These are phyloP conservation scores for Athalia rosae DNA, from an alignment of 2,888 invertebrate genomes.

Conservation along the genomic window DNA sequence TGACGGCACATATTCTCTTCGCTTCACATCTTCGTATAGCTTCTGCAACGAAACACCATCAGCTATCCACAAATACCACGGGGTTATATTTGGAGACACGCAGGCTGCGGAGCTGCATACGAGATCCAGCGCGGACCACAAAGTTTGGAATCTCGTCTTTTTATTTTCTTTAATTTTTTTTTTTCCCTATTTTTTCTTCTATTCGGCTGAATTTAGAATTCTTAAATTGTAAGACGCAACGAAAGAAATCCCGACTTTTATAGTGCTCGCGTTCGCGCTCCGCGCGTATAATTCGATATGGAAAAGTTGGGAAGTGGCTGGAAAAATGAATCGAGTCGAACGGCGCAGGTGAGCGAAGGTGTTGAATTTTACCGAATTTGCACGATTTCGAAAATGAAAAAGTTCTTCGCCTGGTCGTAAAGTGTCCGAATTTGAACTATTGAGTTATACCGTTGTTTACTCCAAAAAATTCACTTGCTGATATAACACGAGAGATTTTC, in stretches of 20 bases:
- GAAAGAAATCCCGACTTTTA: not conserved
- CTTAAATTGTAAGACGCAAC: conserved; percentile 43
- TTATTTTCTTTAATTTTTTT: conserved; percentile 38
- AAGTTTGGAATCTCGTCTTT: conserved; percentile 41
- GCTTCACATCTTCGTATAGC: not conserved
- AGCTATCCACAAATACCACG: conserved; percentile 45
- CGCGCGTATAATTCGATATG: not conserved
- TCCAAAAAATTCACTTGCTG: too few relatives aligned
- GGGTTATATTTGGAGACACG: conserved; percentile 46
- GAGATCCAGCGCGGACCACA: conserved; percentile 7
- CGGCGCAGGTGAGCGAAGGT: too few relatives aligned
- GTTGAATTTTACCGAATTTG: too few relatives aligned
- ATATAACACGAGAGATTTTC: too few relatives aligned
- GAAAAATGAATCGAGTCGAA: too few relatives aligned
- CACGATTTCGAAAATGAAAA: too few relatives aligned
- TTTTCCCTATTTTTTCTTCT: conserved; percentile 9
- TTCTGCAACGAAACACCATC: conserved; percentile 37
- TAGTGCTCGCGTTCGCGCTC: conserved; percentile 6
- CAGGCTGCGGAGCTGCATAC: conserved; percentile 21
- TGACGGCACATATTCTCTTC: conserved; percentile 3
- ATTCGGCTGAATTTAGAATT: conserved; percentile 45
- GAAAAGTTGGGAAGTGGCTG: conserved; percentile 17
- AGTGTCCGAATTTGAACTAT: not conserved
- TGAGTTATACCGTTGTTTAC: too few relatives aligned
- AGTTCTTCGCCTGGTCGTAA: not conserved